Conservation (phyloP, 2,797 vertebrate species). For the Pseudochirops cupreus region DNA sequence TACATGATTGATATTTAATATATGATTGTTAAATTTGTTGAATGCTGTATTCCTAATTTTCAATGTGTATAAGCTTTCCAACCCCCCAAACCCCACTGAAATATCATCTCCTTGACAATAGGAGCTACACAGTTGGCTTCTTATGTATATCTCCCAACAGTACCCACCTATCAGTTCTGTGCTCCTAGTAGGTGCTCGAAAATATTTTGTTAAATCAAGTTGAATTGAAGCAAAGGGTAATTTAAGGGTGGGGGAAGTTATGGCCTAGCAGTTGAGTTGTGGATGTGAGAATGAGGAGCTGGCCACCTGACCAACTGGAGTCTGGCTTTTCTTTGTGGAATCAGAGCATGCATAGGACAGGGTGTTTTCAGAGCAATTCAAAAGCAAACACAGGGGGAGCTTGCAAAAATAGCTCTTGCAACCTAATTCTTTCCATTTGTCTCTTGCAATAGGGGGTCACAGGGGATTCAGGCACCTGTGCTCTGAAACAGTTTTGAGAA, state of each 20-base stretch:
- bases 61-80: background rate
- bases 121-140: background rate
- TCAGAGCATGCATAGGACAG: conserved; percentile 38
- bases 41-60: background rate
- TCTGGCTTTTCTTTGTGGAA: conserved; percentile 38
- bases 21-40: background rate
- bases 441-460: conserved; percentile 59
- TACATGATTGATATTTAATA: background rate
- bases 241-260: background rate
- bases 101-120: background rate
- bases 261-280: background rate
- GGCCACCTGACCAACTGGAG: conserved; percentile 23
- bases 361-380: conserved; percentile 51
- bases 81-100: background rate
- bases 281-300: background rate
- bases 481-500: conserved; percentile 56
- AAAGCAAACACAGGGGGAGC: conserved; percentile 72
- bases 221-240: background rate
- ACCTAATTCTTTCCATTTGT: conserved; percentile 71
- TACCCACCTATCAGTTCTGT: background rate
- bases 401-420: conserved; percentile 73
- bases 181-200: background rate
- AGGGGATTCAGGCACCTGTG: conserved; percentile 59
- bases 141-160: background rate
- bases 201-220: background rate